Evolutionary conservation across 2,888 invertebrate genomes (phyloP).

Genomic region (Polietes domitor): DNA sequence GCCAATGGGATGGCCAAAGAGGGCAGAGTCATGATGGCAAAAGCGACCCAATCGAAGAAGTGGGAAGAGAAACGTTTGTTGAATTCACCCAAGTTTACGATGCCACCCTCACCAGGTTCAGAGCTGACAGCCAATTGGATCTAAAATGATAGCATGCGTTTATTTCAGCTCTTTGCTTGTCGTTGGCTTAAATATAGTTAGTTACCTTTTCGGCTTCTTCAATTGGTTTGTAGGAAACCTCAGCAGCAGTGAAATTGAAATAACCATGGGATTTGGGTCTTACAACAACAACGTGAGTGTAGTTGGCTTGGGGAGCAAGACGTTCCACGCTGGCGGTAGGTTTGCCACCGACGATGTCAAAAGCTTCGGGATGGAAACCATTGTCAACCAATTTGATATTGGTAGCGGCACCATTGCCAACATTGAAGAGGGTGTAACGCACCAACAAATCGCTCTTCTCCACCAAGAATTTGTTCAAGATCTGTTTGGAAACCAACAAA

Average conservation of each 20-base stretch:
- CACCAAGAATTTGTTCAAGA: slow-evolving; percentile 97
- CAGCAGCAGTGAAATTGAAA: slow-evolving; percentile 98
- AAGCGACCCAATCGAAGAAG: slow-evolving; percentile 97
- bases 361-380: slow-evolving; percentile 95
- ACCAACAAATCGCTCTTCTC: slow-evolving; percentile 98
- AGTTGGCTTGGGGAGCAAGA: slow-evolving; percentile 95
- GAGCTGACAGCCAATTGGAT: slow-evolving; percentile 88
- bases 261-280: slow-evolving; percentile 94
- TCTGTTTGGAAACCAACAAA: slow-evolving; percentile 94
- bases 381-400: slow-evolving; percentile 92
- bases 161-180: no score
- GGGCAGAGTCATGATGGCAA: slow-evolving; percentile 97
- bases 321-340: slow-evolving; percentile 91
- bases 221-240: slow-evolving; percentile 92
- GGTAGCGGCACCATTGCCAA: slow-evolving; percentile 94
- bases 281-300: slow-evolving; percentile 95
- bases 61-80: slow-evolving; percentile 98
- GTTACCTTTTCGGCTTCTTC: slow-evolving; percentile 91
- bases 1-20: slow-evolving; percentile 96
- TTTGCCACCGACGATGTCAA: slow-evolving; percentile 94
- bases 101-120: slow-evolving; percentile 97
- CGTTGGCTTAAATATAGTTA: no score
- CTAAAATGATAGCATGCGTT: slow-evolving; percentile 81
- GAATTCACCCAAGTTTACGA: slow-evolving; percentile 95
- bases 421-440: slow-evolving; percentile 96